Conservation (phyloP, 2,888 invertebrate genomes). For the Philaethria dido region DNA sequence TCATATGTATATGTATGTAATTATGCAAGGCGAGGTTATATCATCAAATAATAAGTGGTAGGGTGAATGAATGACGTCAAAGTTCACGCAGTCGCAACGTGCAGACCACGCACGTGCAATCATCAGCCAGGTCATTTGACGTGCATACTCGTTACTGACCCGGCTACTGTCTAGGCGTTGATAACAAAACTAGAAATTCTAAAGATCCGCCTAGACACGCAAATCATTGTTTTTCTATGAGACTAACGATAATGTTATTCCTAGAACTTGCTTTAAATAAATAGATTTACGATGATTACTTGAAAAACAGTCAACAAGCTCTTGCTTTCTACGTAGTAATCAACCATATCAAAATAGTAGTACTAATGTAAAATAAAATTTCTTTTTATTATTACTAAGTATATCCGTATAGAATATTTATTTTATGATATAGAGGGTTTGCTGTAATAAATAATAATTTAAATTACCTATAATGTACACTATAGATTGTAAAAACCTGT, state of each 20-base stretch:
- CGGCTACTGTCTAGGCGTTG: conserved; percentile 11
- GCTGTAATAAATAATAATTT: too few species aligned
- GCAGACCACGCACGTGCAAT: conserved; percentile 34
- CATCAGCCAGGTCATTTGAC: conserved; percentile 26
- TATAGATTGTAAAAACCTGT: neutral
- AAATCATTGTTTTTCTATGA: conserved; percentile 14
- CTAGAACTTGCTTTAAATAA: neutral
- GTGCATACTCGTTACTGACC: conserved; percentile 41
- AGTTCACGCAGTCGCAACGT: conserved; percentile 46
- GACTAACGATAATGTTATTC: neutral
- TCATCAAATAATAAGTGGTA: conserved; percentile 21
- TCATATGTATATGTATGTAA: neutral
- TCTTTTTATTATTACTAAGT: neutral
- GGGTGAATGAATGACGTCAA: conserved; percentile 50
- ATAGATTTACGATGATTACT: neutral
- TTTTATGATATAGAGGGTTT: too few species aligned
- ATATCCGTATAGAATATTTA: neutral
- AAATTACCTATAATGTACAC: neutral
- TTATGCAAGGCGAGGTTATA: conserved; percentile 32
- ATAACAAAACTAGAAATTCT: conserved; percentile 22
- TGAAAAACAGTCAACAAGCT: neutral
- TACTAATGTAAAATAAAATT: neutral
- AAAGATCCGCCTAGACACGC: conserved; percentile 13
- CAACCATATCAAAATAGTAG: neutral
- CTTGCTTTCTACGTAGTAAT: conserved; percentile 2